These are phyloP conservation scores for Ceratina australensis DNA, from an alignment of 1,140 invertebrate species.

Conservation along the genomic window DNA sequence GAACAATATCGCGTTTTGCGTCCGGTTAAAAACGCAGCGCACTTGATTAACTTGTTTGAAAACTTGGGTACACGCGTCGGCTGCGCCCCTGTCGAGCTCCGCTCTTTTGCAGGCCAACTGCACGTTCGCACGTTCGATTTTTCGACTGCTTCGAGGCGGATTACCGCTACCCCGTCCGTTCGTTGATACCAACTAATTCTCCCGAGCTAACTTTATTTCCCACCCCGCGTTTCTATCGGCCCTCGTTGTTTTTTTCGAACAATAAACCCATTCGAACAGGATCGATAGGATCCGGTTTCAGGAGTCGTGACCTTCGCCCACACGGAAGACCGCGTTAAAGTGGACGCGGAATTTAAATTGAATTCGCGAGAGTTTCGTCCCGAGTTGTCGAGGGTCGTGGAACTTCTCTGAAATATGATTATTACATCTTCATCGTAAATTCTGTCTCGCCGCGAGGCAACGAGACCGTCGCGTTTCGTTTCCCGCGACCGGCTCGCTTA, in stretches of 20 bases:
- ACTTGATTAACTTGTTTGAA: conserved; percentile 27
- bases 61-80: neutral
- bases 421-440: neutral
- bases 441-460: neutral
- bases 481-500: neutral
- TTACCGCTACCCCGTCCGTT: neutral
- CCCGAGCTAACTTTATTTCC: neutral
- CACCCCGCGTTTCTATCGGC: too few species aligned
- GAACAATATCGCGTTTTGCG: neutral
- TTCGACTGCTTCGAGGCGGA: conserved; percentile 14
- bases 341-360: neutral
- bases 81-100: neutral
- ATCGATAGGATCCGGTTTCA: neutral
- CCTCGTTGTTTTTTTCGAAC: neutral
- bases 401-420: neutral
- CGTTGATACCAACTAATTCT: neutral
- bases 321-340: neutral
- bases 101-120: neutral
- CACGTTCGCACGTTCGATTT: conserved; percentile 30
- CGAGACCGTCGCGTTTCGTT: neutral
- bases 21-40: neutral
- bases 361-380: neutral
- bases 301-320: too few species aligned
- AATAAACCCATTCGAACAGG: neutral
- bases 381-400: neutral